A percentile compares a stretch with the other conserved stretches of the same genome.
Conservation (phyloP, 2,797 vertebrate genomes). For the Sebastes diploproa region DNA sequence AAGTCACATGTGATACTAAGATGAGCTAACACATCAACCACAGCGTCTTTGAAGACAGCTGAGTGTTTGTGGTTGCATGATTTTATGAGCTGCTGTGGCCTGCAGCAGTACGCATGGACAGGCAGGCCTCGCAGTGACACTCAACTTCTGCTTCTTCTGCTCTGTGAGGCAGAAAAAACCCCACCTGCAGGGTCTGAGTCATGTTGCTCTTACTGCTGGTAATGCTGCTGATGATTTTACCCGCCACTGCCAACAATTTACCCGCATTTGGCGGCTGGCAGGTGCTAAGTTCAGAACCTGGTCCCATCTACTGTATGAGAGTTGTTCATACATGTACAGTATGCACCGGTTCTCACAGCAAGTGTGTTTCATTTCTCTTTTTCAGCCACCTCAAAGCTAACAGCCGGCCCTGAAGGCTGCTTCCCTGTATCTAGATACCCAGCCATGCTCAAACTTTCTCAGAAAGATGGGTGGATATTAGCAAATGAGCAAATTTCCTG, state of each 20-base stretch:
- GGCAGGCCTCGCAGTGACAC: not conserved
- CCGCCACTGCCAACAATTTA: no score
- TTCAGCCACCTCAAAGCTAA: not conserved
- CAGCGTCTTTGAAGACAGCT: not conserved
- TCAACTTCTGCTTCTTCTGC: not conserved
- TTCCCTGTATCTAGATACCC: not conserved
- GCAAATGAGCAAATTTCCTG: not conserved
- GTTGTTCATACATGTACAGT: not conserved
- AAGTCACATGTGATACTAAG: not conserved
- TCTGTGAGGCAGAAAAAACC: not conserved
- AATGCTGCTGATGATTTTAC: no score
- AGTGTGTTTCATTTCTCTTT: constrained; percentile 58
- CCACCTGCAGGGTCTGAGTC: not conserved
- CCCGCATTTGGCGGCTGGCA: no score
- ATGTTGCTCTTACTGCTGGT: not conserved
- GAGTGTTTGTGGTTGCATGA: constrained; percentile 24
- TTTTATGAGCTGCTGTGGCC: not conserved
- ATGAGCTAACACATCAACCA: not conserved
- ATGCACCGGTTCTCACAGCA: not conserved
- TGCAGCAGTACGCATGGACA: not conserved
- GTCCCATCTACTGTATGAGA: rapidly evolving
- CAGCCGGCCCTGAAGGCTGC: not conserved
- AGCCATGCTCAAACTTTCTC: constrained; percentile 7
- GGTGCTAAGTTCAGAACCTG: no score
- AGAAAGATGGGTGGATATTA: not conserved